Base-by-base conservation (phyloP, 2,113 vertebrate species). In the Nestor notabilis region DNA sequence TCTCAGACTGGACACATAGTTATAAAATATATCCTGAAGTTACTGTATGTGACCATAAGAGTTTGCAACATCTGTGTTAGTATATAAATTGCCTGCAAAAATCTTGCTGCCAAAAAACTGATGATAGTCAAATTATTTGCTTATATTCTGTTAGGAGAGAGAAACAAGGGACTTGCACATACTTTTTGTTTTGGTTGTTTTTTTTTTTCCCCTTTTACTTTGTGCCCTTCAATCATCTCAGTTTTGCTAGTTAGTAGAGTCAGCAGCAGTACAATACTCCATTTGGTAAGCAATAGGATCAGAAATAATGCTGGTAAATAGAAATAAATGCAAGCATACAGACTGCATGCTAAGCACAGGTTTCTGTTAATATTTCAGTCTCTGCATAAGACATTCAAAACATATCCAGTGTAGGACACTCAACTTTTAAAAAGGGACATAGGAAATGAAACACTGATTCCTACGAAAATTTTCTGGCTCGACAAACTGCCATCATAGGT, bases 231-330 rank as follows among this genome's bases (percentile, higher is more conserved):
- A 49, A 31, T 77, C 3, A 4, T 60, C 24, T 90, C 31, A 56
- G 53, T 80, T 46, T 83, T 85, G 47, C 3, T 6, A 29, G 74
- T 28, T 83, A 14, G 27, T 43, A 43, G 56, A 66, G 69, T 49
- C 74, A 90, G 53, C 74, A 83, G 69, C 76, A 53, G 81, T 23
- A 61, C 58, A 49, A 16, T 68, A 69, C 61, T 72, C 35, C 50
- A 43, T 17, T 82, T 82, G 61, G 74, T 43, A 75, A 94, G 70
- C 20, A 85, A 53, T 11, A 88, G 44, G 44, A 85, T 55, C 72
- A 35, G 83, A 95, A 93, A 78, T 74, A 33, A 50, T 60, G 50
- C 43, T 91, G 86, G 50, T 78, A 95, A 84, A 91, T 19, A 92
- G 39, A 80, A 92, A 80, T 46, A 81, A 94, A 75, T 43, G 37